Conservation (phyloP, 2,888 invertebrate genomes). For the Tanypteryx hageni region DNA sequence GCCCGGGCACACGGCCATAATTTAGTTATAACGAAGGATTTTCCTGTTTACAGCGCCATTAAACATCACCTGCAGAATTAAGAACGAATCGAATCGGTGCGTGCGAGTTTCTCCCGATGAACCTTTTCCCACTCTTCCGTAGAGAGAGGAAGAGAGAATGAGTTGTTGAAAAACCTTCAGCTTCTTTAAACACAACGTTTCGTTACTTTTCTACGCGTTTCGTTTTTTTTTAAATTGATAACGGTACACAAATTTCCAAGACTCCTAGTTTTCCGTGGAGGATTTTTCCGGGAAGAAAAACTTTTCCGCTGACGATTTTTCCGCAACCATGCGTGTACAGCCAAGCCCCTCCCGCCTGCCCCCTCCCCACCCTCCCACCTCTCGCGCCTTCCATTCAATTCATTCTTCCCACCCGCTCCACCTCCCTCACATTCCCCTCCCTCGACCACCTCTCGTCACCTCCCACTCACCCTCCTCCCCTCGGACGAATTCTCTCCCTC, state of each 20-base stretch:
- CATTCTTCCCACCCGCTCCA: neutral
- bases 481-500: neutral
- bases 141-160: neutral
- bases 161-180: neutral
- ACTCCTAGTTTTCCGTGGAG: neutral
- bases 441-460: slow-evolving; percentile 10
- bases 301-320: slow-evolving; percentile 4
- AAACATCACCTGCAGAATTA: slow-evolving; percentile 16
- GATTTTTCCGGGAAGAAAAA: slow-evolving; percentile 17
- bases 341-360: slow-evolving; percentile 26
- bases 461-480: slow-evolving; percentile 19
- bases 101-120: neutral
- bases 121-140: too few species aligned
- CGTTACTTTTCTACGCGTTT: slow-evolving; percentile 13
- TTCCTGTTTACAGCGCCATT: slow-evolving; percentile 5
- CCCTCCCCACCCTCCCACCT: neutral
- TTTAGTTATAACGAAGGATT: neutral
- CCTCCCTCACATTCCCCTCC: neutral
- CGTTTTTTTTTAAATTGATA: neutral
- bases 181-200: neutral
- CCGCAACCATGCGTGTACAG: slow-evolving; percentile 19
- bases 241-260: neutral
- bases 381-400: neutral
- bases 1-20: neutral
- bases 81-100: neutral